phyloP scores from a whole-genome alignment of 2,797 vertebrate genomes.

The Pseudochromis fuscus region DNA sequence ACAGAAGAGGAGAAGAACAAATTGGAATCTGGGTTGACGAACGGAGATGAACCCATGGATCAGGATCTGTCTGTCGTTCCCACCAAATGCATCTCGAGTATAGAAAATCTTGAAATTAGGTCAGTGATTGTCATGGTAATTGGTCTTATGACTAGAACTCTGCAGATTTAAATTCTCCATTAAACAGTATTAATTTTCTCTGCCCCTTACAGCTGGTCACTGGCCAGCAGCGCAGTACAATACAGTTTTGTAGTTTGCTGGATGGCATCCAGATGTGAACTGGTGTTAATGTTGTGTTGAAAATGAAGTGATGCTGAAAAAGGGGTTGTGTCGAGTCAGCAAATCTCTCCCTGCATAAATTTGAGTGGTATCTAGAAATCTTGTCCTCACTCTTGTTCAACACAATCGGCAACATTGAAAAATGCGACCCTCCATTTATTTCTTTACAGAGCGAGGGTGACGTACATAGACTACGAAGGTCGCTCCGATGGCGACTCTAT shows the following conservation, averaged over 20 bases:
- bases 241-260: slow-evolving; percentile 4
- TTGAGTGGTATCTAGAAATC: slow-evolving; percentile 14
- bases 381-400: slow-evolving; percentile 1
- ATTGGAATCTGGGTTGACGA: slow-evolving; percentile 93
- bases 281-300: slow-evolving; percentile 16
- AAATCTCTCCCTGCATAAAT: slow-evolving; percentile 11
- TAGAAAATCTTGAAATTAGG: slow-evolving; percentile 97
- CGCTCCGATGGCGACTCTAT: slow-evolving; percentile 99
- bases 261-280: slow-evolving; percentile 27
- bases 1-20: slow-evolving; percentile 99
- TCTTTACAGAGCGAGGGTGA: slow-evolving; percentile 90
- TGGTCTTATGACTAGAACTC: neutral
- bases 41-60: slow-evolving; percentile 97
- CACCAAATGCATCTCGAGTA: slow-evolving; percentile 94
- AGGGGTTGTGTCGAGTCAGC: slow-evolving; percentile 10
- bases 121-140: slow-evolving; percentile 75
- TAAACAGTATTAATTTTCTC: neutral
- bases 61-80: slow-evolving; percentile 98
- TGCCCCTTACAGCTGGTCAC: slow-evolving; percentile 5
- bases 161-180: slow-evolving; percentile 1
- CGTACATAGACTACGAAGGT: slow-evolving; percentile 98
- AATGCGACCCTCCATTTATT: neutral
- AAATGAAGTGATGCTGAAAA: slow-evolving; percentile 11
- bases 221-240: slow-evolving; percentile 1
- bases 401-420: slow-evolving; percentile 13